Evolutionary conservation across 2,113 vertebrate genomes (phyloP), one percentile per base, ranked within the genome.

Genomic region (Pionites leucogaster): DNA sequence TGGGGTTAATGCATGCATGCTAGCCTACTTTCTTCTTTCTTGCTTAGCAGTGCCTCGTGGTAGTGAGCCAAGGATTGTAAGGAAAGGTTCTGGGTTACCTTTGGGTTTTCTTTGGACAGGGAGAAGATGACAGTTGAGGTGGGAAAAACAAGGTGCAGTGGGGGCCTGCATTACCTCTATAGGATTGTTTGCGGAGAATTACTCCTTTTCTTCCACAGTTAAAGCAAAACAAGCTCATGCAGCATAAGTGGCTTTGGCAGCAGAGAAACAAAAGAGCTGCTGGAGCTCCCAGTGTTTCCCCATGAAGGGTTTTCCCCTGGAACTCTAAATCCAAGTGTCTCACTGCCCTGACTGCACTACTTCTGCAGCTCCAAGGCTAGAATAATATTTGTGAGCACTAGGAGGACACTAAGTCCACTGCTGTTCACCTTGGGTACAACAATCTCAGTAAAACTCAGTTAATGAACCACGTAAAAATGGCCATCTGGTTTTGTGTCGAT

Each of bases 401-500:
- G 55, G 41, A 85, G 57, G 20, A 50, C 27, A 65, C 27, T 20
- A 74, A 50, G 29, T 28, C 60, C 72, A 62, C 68, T 78, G 64
- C 35, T 65, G 72, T 84, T 81, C 57, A n/a, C 20, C 70, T 86
- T 42, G 80, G 47, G 55, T 60, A 53, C 17, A 86, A 72, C 65
- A 72, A 41, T 20, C 28, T 35, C 80, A 52, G 63, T 84, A 95
- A 93, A 96, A 86, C 52, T 84, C 77, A 50, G 41, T 68, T 96
- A 94, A 93, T 69, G 83, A 94, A 33, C 29, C 20, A 37, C 77
- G 82, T 79, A 69, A 92, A 95, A 92, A 76, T 8, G 29, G 42
- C 91, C 91, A 89, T 94, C 92, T 94, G 93, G 28, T 93, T 95
- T 79, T 65, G 33, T 79, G 77, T 13, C 53, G n/a, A 65, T 41